Conservation (phyloP, 1,140 invertebrate genomes). For the Globodera ellingtonae region DNA sequence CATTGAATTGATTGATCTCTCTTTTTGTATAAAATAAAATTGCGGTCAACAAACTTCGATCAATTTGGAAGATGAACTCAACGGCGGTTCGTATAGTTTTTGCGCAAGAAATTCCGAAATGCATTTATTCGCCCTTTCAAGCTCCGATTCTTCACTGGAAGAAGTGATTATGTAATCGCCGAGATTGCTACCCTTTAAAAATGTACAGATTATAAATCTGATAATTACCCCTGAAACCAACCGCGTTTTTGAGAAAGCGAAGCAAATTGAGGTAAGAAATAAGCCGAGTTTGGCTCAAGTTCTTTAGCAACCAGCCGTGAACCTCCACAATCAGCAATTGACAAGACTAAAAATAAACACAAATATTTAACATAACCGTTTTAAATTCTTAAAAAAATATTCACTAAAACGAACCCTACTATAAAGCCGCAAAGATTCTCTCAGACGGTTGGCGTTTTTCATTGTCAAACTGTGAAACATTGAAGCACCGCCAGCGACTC, state of each 20-base stretch:
- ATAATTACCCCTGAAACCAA: conserved; percentile 27
- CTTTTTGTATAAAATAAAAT: neutral
- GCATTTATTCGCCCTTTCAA: conserved; percentile 34
- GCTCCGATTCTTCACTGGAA: conserved; percentile 5
- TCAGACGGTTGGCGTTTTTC: conserved; percentile 42
- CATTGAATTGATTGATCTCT: too few relatives aligned
- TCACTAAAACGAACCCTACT: conserved; percentile 8
- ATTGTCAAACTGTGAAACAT: conserved; percentile 42
- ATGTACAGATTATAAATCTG: conserved; percentile 21
- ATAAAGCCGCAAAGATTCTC: conserved; percentile 37
- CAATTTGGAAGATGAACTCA: conserved; percentile 30
- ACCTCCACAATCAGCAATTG: conserved; percentile 26
- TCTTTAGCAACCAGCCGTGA: conserved; percentile 34
- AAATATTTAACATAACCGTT: neutral
- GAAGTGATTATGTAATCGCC: conserved; percentile 35
- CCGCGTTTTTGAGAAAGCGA: conserved; percentile 42
- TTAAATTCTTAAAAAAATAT: neutral
- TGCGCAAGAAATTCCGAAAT: conserved; percentile 42
- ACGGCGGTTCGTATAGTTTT: conserved; percentile 40
- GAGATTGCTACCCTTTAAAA: conserved; percentile 43
- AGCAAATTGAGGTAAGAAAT: conserved; percentile 46
- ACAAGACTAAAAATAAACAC: neutral
- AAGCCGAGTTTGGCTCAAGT: conserved; percentile 26
- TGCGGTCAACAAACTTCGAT: conserved; percentile 11
- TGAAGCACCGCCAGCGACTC: conserved; percentile 38